Evolutionary conservation across 2,797 vertebrate species (phyloP).

Genomic region (Ptychadena robeensis): DNA sequence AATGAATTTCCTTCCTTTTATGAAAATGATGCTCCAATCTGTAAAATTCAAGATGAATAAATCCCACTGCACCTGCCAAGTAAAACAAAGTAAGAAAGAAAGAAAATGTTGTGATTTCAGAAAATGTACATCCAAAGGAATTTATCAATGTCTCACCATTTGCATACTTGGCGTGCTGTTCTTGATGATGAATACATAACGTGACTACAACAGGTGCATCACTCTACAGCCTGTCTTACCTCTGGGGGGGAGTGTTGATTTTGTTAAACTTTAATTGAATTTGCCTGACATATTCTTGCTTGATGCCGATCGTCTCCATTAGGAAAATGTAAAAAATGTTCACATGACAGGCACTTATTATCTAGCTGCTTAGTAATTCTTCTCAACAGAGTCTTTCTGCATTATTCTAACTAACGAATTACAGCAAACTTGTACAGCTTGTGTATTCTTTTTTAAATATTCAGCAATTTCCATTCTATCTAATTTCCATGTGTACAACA

Average conservation of each 20-base stretch:
- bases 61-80: conserved; percentile 68
- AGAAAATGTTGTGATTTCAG: conserved; percentile 68
- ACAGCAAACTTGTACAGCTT: neutral
- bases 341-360: conserved; percentile 72
- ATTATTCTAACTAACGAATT: neutral
- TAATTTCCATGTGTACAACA: too few relatives aligned
- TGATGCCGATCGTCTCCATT: conserved; percentile 76
- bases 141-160: conserved; percentile 78
- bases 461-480: too few relatives aligned
- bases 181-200: conserved; percentile 70
- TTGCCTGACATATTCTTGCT: conserved; percentile 75
- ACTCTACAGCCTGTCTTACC: conserved; percentile 73
- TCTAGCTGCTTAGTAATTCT: neutral
- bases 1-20: conserved; percentile 22
- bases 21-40: conserved; percentile 21
- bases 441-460: too few relatives aligned
- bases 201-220: conserved; percentile 74
- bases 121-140: conserved; percentile 72
- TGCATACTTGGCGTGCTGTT: conserved; percentile 77
- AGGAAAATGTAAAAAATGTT: conserved; percentile 74
- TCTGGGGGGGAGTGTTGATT: conserved; percentile 76
- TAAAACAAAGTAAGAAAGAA: conserved; percentile 75
- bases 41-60: conserved; percentile 72
- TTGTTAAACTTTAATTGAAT: conserved; percentile 79
- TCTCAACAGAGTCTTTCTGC: neutral